Percentiles rank a stretch among this genome's conserved stretches.
Evolutionary conservation across 1,140 invertebrate genomes (phyloP).

Genomic region (Drosophila tristis): DNA sequence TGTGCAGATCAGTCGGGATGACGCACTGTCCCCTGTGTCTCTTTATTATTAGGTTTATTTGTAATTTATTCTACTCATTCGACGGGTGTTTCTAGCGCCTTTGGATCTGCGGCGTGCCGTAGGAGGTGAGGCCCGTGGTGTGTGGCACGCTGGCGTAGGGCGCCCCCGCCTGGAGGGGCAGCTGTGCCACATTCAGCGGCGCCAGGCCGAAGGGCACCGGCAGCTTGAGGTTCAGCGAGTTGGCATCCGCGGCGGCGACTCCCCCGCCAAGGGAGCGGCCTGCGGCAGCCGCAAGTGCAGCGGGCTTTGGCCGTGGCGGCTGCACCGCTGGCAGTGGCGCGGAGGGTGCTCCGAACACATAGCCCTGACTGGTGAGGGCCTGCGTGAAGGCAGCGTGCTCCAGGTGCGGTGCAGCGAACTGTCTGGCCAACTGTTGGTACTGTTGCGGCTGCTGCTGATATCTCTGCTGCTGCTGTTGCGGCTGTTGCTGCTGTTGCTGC

Average conservation of each 20-base stretch:
- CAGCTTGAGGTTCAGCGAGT: constrained; percentile 73
- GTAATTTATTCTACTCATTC: constrained; percentile 1
- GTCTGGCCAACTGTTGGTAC: constrained; percentile 47
- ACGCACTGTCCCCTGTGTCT: constrained; percentile 23
- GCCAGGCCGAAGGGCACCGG: constrained; percentile 74
- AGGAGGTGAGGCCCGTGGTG: constrained; percentile 74
- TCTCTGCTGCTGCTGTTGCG: constrained; percentile 20
- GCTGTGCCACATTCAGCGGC: constrained; percentile 69
- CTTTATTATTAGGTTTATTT: constrained; percentile 40
- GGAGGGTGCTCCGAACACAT: constrained; percentile 54
- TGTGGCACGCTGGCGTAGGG: constrained; percentile 65
- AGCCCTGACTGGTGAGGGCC: constrained; percentile 73
- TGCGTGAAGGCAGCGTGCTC: constrained; percentile 78
- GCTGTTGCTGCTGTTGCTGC: constrained; percentile 20
- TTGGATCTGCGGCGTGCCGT: constrained; percentile 73
- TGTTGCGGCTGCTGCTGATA: constrained; percentile 27
- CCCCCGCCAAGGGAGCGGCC: constrained; percentile 36
- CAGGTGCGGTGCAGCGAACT: constrained; percentile 62
- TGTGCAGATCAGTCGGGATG: constrained; percentile 53
- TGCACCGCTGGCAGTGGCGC: constrained; percentile 7
- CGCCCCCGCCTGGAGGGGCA: constrained; percentile 75
- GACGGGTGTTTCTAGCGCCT: constrained; percentile 40
- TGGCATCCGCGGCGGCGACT: constrained; percentile 34
- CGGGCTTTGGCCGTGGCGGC: constrained; percentile 9
- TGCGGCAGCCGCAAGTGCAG: constrained; percentile 2